These are phyloP conservation scores for Bombus picipes DNA, from an alignment of 1,140 invertebrate genomes.

Conservation along the genomic window DNA sequence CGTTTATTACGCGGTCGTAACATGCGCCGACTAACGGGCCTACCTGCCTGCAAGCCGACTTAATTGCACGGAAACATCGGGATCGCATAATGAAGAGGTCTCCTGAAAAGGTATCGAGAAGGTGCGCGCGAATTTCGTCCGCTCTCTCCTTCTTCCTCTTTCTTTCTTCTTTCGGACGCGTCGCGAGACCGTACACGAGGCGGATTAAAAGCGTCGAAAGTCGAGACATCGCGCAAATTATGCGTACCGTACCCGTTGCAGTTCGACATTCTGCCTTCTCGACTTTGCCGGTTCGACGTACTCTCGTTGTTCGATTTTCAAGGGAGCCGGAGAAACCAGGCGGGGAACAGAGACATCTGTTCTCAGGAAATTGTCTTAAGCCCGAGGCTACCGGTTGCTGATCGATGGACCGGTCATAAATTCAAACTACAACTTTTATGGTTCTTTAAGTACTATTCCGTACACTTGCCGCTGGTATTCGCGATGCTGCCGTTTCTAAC, in stretches of 20 bases:
- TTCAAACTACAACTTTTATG: constrained; percentile 42
- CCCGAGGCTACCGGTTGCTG: constrained; percentile 27
- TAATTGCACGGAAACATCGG: constrained; percentile 68
- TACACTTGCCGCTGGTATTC: constrained; percentile 1
- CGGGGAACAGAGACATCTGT: constrained; percentile 42
- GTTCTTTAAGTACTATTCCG: constrained; percentile 27
- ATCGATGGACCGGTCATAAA: constrained; percentile 45
- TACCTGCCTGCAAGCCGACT: constrained; percentile 51
- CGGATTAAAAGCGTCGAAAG: constrained; percentile 5
- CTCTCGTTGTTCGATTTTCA: constrained; percentile 23
- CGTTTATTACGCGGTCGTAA: constrained; percentile 66
- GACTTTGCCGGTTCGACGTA: not conserved
- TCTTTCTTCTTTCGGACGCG: not conserved
- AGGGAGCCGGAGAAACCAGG: not conserved
- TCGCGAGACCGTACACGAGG: not conserved
- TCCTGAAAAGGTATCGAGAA: constrained; percentile 45
- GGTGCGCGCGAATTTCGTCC: constrained; percentile 20
- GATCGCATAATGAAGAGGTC: constrained; percentile 60
- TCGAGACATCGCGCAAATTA: not conserved
- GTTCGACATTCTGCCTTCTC: not conserved
- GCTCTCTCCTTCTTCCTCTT: not conserved
- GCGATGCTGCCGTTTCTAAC: too few species aligned
- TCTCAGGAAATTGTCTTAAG: constrained; percentile 38
- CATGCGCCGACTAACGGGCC: constrained; percentile 51
- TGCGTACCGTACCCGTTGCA: not conserved